A percentile compares a stretch with the other conserved stretches of the same genome.
These are phyloP conservation scores for Lethrus apterus DNA, from an alignment of 1,140 invertebrate species.

Conservation along the genomic window DNA sequence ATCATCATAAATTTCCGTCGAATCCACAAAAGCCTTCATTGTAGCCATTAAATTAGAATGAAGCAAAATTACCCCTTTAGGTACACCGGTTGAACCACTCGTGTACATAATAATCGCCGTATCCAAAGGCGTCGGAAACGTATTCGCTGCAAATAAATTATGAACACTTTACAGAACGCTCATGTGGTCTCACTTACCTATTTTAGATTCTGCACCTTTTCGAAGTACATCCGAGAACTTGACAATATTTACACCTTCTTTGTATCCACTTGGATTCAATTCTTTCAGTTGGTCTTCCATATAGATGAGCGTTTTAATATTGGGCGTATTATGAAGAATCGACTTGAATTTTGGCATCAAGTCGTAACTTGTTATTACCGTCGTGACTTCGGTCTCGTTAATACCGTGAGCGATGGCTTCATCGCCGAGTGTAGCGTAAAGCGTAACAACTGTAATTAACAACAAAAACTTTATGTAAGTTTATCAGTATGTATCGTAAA, in stretches of 20 bases:
- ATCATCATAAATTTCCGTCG: slow-evolving; percentile 58
- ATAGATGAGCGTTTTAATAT: slow-evolving; percentile 73
- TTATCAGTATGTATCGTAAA: neutral
- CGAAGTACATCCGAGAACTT: slow-evolving; percentile 54
- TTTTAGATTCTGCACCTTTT: slow-evolving; percentile 40
- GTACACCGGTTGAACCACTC: slow-evolving; percentile 86
- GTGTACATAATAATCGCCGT: slow-evolving; percentile 96
- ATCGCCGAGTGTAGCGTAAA: slow-evolving; percentile 94
- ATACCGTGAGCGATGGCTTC: slow-evolving; percentile 93
- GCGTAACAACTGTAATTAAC: slow-evolving; percentile 69
- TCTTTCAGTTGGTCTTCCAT: slow-evolving; percentile 79
- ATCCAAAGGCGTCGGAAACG: slow-evolving; percentile 61
- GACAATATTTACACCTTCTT: slow-evolving; percentile 58
- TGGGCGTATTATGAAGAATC: slow-evolving; percentile 59
- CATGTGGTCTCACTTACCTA: slow-evolving; percentile 23
- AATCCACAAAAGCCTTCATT: slow-evolving; percentile 79
- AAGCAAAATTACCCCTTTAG: slow-evolving; percentile 79
- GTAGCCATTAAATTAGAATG: slow-evolving; percentile 88
- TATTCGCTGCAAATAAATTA: slow-evolving; percentile 40
- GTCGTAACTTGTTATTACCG: slow-evolving; percentile 84
- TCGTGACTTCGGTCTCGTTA: slow-evolving; percentile 90
- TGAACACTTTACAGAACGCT: neutral
- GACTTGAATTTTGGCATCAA: slow-evolving; percentile 83
- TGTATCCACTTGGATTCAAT: slow-evolving; percentile 59
- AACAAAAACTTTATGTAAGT: neutral